Percentiles rank a stretch among this genome's conserved stretches.
phyloP scores from a whole-genome alignment of 2,888 invertebrate genomes.

The Autographa gamma region DNA sequence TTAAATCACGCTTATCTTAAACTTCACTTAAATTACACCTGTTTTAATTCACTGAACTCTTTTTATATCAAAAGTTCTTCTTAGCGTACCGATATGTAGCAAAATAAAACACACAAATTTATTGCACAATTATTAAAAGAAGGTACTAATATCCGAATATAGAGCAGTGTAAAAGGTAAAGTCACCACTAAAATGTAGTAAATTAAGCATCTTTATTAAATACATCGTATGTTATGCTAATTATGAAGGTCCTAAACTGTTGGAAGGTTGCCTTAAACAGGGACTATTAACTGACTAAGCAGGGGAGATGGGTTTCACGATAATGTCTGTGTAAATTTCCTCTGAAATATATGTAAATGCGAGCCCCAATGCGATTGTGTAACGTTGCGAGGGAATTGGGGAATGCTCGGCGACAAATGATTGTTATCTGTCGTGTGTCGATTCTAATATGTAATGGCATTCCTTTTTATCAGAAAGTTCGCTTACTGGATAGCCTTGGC shows the following conservation, averaged over 20 bases:
- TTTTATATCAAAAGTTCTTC: no score
- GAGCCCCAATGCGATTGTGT: constrained; percentile 48
- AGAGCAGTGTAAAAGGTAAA: background rate
- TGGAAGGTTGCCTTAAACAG: constrained; percentile 19
- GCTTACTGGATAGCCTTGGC: background rate
- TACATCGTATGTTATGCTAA: constrained; percentile 3
- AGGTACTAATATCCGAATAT: no score
- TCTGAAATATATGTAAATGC: constrained; percentile 53
- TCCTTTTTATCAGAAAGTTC: constrained; percentile 16
- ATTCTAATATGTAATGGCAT: background rate
- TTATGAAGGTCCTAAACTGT: constrained; percentile 22
- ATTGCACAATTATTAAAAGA: no score
- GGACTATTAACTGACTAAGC: constrained; percentile 50
- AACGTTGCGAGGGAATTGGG: constrained; percentile 15
- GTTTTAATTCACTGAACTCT: no score
- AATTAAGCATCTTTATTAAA: background rate
- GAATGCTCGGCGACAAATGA: background rate
- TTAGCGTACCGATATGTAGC: no score
- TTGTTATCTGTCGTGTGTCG: constrained; percentile 2
- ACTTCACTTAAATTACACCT: no score
- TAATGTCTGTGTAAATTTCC: constrained; percentile 50
- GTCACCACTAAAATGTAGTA: background rate
- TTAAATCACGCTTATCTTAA: no score
- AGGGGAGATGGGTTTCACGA: constrained; percentile 42
- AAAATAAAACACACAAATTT: no score